These are phyloP conservation scores for Molossus molossus DNA, from an alignment of 2,797 vertebrate species.

Conservation along the genomic window DNA sequence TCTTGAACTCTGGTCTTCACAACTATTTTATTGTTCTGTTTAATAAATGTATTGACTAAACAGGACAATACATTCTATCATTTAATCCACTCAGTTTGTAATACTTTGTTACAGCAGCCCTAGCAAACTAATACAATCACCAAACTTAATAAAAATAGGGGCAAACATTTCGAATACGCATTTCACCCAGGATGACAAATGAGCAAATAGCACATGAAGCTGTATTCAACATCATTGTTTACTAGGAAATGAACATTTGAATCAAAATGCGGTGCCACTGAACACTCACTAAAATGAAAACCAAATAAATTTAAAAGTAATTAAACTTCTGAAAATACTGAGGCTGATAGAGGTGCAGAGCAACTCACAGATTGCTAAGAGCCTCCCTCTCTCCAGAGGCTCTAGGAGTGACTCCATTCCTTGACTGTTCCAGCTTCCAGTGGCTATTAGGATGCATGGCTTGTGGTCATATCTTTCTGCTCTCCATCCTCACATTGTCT, in stretches of 20 bases:
- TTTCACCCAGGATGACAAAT: neutral
- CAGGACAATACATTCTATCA: neutral
- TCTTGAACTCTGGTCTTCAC: neutral
- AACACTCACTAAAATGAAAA: neutral
- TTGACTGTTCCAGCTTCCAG: neutral
- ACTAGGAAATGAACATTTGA: neutral
- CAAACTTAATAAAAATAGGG: neutral
- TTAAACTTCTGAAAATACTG: neutral
- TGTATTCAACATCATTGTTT: neutral
- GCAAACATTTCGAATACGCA: neutral
- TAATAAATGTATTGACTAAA: neutral
- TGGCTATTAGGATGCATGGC: neutral
- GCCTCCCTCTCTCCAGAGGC: neutral
- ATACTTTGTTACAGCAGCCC: neutral
- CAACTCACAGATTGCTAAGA: neutral
- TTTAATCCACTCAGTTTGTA: neutral
- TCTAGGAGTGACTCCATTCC: neutral
- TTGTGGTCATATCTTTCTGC: neutral
- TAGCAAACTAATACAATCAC: neutral
- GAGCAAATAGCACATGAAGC: neutral
- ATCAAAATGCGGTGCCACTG: neutral
- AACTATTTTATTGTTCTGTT: neutral
- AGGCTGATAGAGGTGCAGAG: neutral
- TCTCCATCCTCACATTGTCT: neutral
- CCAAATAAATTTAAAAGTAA: constrained; percentile 5